Evolutionary conservation across 1,140 invertebrate genomes (phyloP), one percentile per base, ranked within the genome.

Genomic region (Drosophila kohkoa): DNA sequence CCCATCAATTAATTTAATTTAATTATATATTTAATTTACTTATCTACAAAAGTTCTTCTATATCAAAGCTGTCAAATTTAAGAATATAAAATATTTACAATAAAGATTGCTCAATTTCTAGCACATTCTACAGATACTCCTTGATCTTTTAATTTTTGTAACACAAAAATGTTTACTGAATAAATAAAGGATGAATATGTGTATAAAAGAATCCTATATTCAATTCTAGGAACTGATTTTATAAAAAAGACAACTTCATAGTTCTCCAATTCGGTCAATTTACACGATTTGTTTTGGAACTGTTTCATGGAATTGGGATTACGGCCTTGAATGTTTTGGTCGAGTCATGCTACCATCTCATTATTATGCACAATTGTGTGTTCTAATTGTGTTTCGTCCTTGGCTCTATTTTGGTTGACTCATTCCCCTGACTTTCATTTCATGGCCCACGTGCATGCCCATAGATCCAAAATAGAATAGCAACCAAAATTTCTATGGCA

Each of bases 351-450:
- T 63, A 67, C 60, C 62, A 62, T 86, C 79, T 73, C 68, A 77
- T 76, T 76, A 82, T 87, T 81, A 86, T 87, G 82, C 79, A 87
- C 71, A 75, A 86, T 86, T 85, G 82, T 86, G 68, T 69, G 75
- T 69, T 87, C 71, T 76, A 86, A 86, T 86, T 86, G 82, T 86
- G 64, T 79, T 52, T 70, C 70, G 75, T 86, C 68, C 78, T 86
- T 81, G 59, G 75, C 20, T 59, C 58, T 78, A 68, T 86, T 86
- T 87, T 64, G 79, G 82, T 86, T 55, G 79, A 87, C 82, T 86
- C 82, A 86, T 76, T 86, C 68, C 82, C 64, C 67, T 60, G 45
- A n/a, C 64, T 79, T 75, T 60, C 66, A 45, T 79, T 62, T 78
- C 65, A 79, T 72, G 66, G 86, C 81, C 81, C 81, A 86, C 86